These are phyloP conservation scores for Scelioninae gen. 2 DNA, from an alignment of 2,888 invertebrate species.

Conservation along the genomic window DNA sequence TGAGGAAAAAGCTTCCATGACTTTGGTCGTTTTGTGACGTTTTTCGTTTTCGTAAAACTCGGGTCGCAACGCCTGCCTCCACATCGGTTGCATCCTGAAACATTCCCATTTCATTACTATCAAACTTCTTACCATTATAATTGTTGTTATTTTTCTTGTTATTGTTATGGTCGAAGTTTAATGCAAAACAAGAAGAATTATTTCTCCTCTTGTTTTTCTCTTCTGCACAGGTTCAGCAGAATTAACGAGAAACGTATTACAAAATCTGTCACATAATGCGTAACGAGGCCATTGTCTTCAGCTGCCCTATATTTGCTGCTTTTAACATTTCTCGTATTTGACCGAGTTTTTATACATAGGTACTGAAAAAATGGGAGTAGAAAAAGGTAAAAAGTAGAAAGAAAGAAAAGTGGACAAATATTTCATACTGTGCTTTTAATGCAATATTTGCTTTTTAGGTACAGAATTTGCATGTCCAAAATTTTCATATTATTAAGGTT, in stretches of 20 bases:
- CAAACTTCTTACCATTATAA: neutral
- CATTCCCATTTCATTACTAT: neutral
- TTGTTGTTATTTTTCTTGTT: slow-evolving; percentile 9
- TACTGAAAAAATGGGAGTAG: slow-evolving; percentile 2
- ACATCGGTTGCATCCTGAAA: slow-evolving; percentile 82
- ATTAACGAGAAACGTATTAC: slow-evolving; percentile 1
- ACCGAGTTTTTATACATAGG: neutral
- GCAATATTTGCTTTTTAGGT: slow-evolving; percentile 14
- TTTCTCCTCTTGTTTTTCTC: neutral
- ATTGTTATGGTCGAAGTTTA: neutral
- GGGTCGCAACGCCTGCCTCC: slow-evolving; percentile 81
- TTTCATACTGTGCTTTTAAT: neutral
- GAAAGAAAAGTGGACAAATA: slow-evolving; percentile 26
- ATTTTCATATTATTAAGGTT: slow-evolving; percentile 9
- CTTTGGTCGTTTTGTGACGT: slow-evolving; percentile 93
- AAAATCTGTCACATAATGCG: slow-evolving; percentile 33
- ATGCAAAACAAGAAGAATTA: neutral
- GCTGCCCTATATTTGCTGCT: slow-evolving; percentile 39
- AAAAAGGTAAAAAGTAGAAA: slow-evolving; percentile 21
- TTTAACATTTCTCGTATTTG: slow-evolving; percentile 11
- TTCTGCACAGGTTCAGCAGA: neutral
- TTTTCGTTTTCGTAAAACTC: slow-evolving; percentile 85
- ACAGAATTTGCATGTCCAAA: neutral
- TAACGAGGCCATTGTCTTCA: slow-evolving; percentile 44
- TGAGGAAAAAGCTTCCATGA: slow-evolving; percentile 93